Conservation (phyloP, 2,888 invertebrate genomes). For the Cryptocephalus primarius region DNA sequence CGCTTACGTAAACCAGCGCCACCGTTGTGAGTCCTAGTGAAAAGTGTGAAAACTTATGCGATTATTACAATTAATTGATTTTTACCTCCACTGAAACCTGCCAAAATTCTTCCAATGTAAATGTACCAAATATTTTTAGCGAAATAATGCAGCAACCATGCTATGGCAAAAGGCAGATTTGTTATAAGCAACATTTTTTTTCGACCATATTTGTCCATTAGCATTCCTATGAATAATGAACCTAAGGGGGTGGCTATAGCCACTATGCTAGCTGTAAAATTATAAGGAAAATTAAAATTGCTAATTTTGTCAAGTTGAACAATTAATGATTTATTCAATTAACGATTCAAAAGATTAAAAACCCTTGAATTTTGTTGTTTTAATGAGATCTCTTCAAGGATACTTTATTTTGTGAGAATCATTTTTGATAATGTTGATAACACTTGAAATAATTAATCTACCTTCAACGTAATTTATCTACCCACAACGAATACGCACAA, state of each 20-base stretch:
- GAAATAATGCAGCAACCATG: conserved; percentile 41
- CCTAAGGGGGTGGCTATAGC: conserved; percentile 45
- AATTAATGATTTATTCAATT: not conserved
- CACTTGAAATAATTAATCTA: no score
- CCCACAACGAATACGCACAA: not conserved
- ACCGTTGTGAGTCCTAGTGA: conserved; percentile 41
- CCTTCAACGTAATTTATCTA: no score
- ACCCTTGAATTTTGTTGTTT: no score
- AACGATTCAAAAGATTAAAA: no score
- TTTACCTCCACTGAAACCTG: conserved; percentile 42
- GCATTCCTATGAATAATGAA: conserved; percentile 40
- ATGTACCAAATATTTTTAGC: conserved; percentile 37
- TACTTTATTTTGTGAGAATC: no score
- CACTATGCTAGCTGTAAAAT: conserved; percentile 43
- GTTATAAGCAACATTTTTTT: conserved; percentile 37
- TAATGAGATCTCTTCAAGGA: no score
- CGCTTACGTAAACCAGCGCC: conserved; percentile 45
- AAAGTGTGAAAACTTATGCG: not conserved
- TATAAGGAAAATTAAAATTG: not conserved
- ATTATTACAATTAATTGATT: not conserved
- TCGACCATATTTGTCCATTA: conserved; percentile 47
- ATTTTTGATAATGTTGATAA: no score
- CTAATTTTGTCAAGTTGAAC: not conserved
- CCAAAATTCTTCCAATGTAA: conserved; percentile 41
- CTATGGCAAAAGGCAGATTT: conserved; percentile 37